Evolutionary conservation across 2,113 vertebrate genomes (phyloP).

Genomic region (Coryphaenoides rupestris): DNA sequence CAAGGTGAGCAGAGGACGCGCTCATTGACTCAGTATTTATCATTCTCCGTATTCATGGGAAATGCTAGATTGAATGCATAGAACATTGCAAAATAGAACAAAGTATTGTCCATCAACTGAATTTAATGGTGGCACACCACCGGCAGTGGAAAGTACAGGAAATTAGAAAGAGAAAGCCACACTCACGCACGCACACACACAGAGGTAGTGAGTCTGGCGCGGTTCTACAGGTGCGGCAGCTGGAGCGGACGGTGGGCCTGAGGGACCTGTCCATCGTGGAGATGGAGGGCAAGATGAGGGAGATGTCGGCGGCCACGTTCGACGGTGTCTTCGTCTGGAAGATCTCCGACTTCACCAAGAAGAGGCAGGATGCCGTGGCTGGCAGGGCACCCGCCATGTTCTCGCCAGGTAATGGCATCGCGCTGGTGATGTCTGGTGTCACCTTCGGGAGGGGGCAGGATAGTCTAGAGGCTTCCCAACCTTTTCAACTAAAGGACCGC

Average conservation of each 20-base stretch:
- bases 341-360: slow-evolving; percentile 88
- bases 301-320: slow-evolving; percentile 85
- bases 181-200: no score
- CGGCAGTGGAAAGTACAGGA: no score
- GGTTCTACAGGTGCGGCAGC: slow-evolving; percentile 85
- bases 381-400: slow-evolving; percentile 93
- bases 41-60: neutral
- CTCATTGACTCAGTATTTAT: neutral
- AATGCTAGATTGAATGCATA: neutral
- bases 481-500: neutral
- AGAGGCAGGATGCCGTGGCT: slow-evolving; percentile 88
- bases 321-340: slow-evolving; percentile 96
- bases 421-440: no score
- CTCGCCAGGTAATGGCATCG: slow-evolving; percentile 81
- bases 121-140: no score
- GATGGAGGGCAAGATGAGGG: slow-evolving; percentile 88
- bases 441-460: no score
- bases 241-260: slow-evolving; percentile 90
- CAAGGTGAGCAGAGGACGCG: slow-evolving; percentile 74
- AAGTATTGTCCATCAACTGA: no score
- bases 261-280: slow-evolving; percentile 92
- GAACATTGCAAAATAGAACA: no score
- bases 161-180: no score
- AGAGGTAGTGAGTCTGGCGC: no score
- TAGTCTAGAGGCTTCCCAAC: no score